phyloP scores from a whole-genome alignment of 2,113 vertebrate species.

The Pelodiscus sinensis region DNA sequence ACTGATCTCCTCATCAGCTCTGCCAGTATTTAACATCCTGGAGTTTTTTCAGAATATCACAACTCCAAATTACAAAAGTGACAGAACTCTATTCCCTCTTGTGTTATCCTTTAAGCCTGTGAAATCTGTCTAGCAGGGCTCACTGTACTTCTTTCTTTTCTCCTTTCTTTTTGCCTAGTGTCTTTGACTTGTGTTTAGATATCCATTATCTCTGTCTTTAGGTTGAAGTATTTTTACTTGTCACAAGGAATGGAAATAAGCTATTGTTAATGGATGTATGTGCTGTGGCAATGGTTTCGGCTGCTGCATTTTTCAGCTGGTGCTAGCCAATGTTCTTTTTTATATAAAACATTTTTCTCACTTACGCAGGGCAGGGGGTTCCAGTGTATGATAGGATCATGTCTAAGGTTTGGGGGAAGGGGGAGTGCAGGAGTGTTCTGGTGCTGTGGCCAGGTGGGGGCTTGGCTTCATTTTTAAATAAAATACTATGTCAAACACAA shows the following conservation, averaged over 20 bases:
- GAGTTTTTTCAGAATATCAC: constrained; percentile 36
- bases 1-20: constrained; percentile 50
- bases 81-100: neutral
- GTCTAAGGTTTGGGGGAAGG: too few relatives aligned
- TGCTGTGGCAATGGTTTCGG: neutral
- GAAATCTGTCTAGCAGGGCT: neutral
- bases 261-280: constrained; percentile 27
- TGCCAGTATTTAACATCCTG: constrained; percentile 31
- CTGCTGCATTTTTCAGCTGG: constrained; percentile 9
- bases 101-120: neutral
- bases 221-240: constrained; percentile 3
- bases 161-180: neutral
- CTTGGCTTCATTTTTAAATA: too few relatives aligned
- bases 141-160: neutral
- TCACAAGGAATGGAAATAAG: constrained; percentile 19
- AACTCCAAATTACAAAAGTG: constrained; percentile 22
- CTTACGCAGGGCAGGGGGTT: too few relatives aligned
- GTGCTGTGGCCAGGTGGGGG: too few relatives aligned
- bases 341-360: constrained; percentile 7
- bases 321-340: neutral
- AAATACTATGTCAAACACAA: too few relatives aligned
- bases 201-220: neutral
- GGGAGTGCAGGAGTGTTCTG: too few relatives aligned
- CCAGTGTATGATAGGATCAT: too few relatives aligned
- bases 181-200: neutral